These are phyloP conservation scores for Phlogophora meticulosa DNA, from an alignment of 2,888 invertebrate genomes.

Conservation along the genomic window DNA sequence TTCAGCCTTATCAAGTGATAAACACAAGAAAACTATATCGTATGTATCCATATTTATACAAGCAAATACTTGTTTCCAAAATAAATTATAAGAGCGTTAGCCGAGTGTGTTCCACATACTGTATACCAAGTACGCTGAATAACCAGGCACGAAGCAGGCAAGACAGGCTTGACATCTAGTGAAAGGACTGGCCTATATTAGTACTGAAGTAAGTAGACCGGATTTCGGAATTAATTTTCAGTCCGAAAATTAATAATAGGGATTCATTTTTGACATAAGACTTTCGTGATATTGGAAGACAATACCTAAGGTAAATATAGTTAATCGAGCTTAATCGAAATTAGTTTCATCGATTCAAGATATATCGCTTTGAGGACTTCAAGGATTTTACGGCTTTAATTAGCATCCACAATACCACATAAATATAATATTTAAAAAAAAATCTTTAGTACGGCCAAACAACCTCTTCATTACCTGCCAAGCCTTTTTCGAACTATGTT, in stretches of 20 bases:
- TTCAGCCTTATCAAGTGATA: no score
- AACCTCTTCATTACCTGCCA: no score
- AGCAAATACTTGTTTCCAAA: conserved; percentile 7
- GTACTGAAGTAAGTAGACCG: conserved; percentile 10
- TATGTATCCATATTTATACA: not conserved
- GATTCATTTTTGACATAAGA: not conserved
- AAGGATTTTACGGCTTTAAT: no score
- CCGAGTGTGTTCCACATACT: conserved; percentile 27
- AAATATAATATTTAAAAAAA: no score
- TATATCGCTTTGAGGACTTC: no score
- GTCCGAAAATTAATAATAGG: not conserved
- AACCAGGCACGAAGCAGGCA: not conserved
- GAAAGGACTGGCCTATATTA: conserved; percentile 46
- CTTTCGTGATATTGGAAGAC: no score
- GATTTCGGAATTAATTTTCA: not conserved
- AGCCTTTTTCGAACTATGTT: no score
- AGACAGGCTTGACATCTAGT: conserved; percentile 41
- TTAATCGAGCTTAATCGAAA: no score
- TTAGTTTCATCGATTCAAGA: no score
- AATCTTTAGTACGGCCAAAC: no score
- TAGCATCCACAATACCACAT: no score
- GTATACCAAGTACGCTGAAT: conserved; percentile 26
- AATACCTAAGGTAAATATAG: no score
- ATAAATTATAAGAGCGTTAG: conserved; percentile 17
- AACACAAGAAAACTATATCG: not conserved